Base-by-base conservation (phyloP, 2,888 invertebrate genomes). In the Tetheella fluctuosa region DNA sequence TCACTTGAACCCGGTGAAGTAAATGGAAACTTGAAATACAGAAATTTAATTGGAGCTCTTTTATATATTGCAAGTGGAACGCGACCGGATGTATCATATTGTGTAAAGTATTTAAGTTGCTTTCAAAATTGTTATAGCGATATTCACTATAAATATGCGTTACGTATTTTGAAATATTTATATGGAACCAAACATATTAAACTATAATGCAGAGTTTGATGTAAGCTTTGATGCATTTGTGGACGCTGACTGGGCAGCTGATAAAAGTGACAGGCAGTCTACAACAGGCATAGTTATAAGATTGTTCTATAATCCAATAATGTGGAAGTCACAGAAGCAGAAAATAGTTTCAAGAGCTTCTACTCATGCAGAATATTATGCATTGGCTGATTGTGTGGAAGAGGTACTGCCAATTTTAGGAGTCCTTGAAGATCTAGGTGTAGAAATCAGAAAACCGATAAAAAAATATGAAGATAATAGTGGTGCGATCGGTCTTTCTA, bases 291-390 rank as follows among this genome's bases (percentile, higher is more conserved):
- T 54, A 12, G 53, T 59, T 6, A 54, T 59, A 23, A 37, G 54
- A 37, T 34, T 59, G n/a, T 59, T 59, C 23, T 39, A 39, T 23
- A 59, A 59, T 59, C 15, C 39, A 20, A 53, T 42, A 23, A 17
- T 59, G 23, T 59, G 54, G 59, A 59, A 54, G 39, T 39, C 59
- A 23, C 59, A 39, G n/a, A 59, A 59, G 39, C 59, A 59, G 28
- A 59, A 59, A 48, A 58, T 58, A 34, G 58, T 58, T n/a, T 58
- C 58, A 28, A 34, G 58, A 52, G 48, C 58, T 42, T 58, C 52
- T n/a, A n/a, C n/a, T n/a, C n/a, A n/a, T n/a, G n/a, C n/a, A n/a
- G n/a, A n/a, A n/a, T n/a, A n/a, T n/a, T n/a, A n/a, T n/a, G n/a
- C n/a, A n/a, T n/a, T n/a, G n/a, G n/a, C n/a, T n/a, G n/a, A n/a